A percentile compares a stretch with the other conserved stretches of the same genome.
These are phyloP conservation scores for Australoheros facetus DNA, from an alignment of 2,797 vertebrate genomes.

Conservation along the genomic window DNA sequence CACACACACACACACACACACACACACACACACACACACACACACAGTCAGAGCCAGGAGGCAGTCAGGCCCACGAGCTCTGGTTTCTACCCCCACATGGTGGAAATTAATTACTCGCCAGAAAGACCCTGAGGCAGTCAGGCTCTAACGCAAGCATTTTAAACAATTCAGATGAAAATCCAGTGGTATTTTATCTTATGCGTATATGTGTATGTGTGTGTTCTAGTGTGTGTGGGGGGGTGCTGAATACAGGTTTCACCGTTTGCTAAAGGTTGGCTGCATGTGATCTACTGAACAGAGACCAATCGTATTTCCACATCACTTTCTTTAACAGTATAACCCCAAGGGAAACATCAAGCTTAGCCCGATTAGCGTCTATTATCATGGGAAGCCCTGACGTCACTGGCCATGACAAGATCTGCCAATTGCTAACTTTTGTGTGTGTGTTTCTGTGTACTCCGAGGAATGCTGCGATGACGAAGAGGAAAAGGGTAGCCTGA, in stretches of 20 bases:
- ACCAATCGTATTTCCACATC: conserved; percentile 18
- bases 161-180: conserved; percentile 75
- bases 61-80: conserved; percentile 63
- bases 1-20: not conserved
- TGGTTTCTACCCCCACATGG: conserved; percentile 72
- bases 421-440: conserved; percentile 32
- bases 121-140: conserved; percentile 72
- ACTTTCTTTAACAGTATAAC: conserved; percentile 9
- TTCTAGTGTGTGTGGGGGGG: not conserved
- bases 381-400: conserved; percentile 50
- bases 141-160: conserved; percentile 69
- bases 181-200: conserved; percentile 59
- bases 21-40: conserved; percentile 17
- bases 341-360: conserved; percentile 22
- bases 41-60: conserved; percentile 51
- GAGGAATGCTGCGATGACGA: conserved; percentile 13
- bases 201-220: not conserved
- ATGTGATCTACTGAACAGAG: conserved; percentile 27
- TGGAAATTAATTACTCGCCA: conserved; percentile 80
- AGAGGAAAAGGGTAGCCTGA: conserved; percentile 18
- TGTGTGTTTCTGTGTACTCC: not conserved
- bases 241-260: conserved; percentile 20
- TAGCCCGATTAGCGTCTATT: conserved; percentile 28
- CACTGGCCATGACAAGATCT: conserved; percentile 31
- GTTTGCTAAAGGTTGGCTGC: conserved; percentile 12